Evolutionary conservation across 1,140 invertebrate species (phyloP).

Genomic region (Batillaria attramentaria): DNA sequence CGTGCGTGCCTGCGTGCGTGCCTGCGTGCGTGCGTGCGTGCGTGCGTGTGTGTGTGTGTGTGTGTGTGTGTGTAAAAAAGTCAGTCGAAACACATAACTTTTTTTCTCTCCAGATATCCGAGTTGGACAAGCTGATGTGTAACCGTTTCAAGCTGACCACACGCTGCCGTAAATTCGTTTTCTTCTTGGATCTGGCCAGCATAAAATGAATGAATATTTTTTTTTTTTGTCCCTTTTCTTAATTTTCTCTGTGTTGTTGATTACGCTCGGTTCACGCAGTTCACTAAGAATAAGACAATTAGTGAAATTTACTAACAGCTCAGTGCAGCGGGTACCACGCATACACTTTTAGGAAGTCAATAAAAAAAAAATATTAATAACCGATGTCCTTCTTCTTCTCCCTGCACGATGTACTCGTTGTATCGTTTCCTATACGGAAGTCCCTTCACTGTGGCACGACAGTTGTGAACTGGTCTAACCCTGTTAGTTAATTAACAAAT

Average conservation of each 20-base stretch:
- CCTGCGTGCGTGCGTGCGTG: background rate
- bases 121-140: background rate
- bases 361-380: constrained; percentile 5
- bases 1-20: background rate
- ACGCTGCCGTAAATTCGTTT: background rate
- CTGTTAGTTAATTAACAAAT: too few relatives aligned
- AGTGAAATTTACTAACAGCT: too few relatives aligned
- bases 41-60: background rate
- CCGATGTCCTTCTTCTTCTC: background rate
- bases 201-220: background rate
- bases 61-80: background rate
- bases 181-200: background rate
- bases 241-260: too few relatives aligned
- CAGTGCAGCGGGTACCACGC: too few relatives aligned
- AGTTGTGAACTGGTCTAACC: too few relatives aligned
- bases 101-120: background rate
- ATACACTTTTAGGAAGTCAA: background rate
- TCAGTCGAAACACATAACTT: background rate
- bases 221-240: background rate
- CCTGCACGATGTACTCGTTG: too few relatives aligned
- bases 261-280: background rate
- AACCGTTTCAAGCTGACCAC: background rate
- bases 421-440: too few relatives aligned
- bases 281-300: background rate
- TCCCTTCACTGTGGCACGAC: too few relatives aligned